Evolutionary conservation across 23 tunicate species (phyloP).

Genomic region (Clavelina lepadiformis): DNA sequence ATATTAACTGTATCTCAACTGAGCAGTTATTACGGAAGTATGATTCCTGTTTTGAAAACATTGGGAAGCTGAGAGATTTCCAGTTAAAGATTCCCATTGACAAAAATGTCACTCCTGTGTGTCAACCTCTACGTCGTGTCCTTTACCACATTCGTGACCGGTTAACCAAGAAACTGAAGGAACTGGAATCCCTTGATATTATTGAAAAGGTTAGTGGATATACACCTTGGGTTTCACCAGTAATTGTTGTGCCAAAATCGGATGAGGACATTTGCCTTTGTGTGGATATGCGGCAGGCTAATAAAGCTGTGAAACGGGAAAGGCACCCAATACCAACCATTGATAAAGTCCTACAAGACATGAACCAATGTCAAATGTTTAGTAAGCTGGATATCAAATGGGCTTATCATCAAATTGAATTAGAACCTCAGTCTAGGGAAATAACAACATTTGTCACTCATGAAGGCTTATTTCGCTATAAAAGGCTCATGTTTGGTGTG

Average conservation of each 20-base stretch:
- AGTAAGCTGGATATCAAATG: slow-evolving; percentile 9
- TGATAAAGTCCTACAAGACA: neutral
- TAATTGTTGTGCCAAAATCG: slow-evolving; percentile 7
- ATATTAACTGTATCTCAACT: neutral
- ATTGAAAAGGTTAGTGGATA: neutral
- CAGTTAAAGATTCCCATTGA: neutral
- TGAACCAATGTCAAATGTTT: slow-evolving; percentile 5
- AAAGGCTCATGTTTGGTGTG: slow-evolving; percentile 1
- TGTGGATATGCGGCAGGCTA: slow-evolving; percentile 16
- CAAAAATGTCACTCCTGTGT: neutral
- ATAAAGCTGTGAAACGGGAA: neutral
- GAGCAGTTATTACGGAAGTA: too few relatives aligned
- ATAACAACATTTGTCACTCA: slow-evolving; percentile 16
- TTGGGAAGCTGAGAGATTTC: slow-evolving; percentile 1
- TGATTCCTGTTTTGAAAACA: neutral
- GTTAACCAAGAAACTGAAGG: neutral
- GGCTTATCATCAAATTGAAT: slow-evolving; percentile 27
- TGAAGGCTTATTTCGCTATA: slow-evolving; percentile 3
- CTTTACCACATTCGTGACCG: neutral
- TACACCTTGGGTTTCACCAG: slow-evolving; percentile 15
- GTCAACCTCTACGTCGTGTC: slow-evolving; percentile 3
- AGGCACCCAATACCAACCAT: slow-evolving; percentile 20
- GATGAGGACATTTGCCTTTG: slow-evolving; percentile 14
- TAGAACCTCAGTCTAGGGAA: slow-evolving; percentile 9
- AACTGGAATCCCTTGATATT: slow-evolving; percentile 3